Conservation (phyloP, 2,113 vertebrate genomes). For the Lipophrys pholis region DNA sequence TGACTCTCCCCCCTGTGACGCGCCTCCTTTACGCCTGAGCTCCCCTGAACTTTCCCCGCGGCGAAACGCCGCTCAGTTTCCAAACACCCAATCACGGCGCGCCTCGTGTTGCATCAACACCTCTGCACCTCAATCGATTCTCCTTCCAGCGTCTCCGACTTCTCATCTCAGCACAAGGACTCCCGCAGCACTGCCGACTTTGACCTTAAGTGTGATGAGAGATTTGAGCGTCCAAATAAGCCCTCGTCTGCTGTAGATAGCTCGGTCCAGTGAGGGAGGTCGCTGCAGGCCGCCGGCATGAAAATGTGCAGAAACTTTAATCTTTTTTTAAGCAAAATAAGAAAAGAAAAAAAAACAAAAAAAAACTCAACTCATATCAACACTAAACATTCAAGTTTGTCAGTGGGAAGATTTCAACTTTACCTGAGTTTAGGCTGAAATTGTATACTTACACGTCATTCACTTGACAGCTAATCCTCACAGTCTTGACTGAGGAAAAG, state of each 20-base stretch:
- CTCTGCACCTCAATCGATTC: conserved; percentile 31
- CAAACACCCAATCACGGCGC: conserved; percentile 23
- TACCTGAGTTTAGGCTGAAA: conserved; percentile 7
- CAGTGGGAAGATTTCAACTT: conserved; percentile 7
- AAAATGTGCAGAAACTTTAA: conserved; percentile 14
- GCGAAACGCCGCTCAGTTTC: not conserved
- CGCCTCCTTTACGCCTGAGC: conserved; percentile 3
- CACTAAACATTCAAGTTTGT: conserved; percentile 15
- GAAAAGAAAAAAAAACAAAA: not conserved
- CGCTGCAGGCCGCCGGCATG: not conserved
- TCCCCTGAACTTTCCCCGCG: conserved; percentile 9
- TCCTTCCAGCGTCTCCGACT: conserved; percentile 6
- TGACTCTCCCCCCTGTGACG: not conserved
- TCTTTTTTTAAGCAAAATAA: not conserved
- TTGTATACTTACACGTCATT: not conserved
- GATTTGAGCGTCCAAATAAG: conserved; percentile 26
- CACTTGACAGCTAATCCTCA: conserved; percentile 21
- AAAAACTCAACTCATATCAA: conserved; percentile 37
- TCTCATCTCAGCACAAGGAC: conserved; percentile 37
- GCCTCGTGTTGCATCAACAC: conserved; percentile 31
- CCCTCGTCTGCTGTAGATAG: conserved; percentile 38
- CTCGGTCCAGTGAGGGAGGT: not conserved
- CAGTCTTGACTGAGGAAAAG: conserved; percentile 17
- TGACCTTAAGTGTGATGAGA: conserved; percentile 20
- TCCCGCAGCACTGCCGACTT: conserved; percentile 5